Conservation (phyloP, 2,888 invertebrate genomes). For the Drosophila picticornis region DNA sequence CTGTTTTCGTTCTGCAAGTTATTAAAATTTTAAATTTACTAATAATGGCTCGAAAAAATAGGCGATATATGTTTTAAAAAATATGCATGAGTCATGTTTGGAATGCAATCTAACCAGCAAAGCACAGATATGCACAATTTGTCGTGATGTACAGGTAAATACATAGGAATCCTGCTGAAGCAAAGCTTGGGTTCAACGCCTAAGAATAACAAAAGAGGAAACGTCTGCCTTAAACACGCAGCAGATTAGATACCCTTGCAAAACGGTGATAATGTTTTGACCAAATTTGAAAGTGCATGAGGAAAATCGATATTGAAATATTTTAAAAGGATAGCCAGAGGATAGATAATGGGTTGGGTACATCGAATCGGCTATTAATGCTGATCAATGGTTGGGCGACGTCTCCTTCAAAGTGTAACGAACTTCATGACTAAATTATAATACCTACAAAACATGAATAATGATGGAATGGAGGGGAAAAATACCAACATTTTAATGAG, state of each 20-base stretch:
- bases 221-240: background rate
- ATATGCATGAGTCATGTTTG: background rate
- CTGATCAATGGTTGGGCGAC: background rate
- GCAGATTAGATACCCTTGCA: background rate
- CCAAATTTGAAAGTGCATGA: background rate
- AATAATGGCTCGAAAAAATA: background rate
- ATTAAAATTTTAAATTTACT: background rate
- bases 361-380: background rate
- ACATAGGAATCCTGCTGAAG: background rate
- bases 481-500: slow-evolving; percentile 27
- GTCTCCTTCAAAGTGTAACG: background rate
- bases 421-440: background rate
- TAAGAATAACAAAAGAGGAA: too few species aligned
- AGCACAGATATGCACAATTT: too few species aligned
- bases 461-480: slow-evolving; percentile 16
- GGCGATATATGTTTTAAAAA: too few species aligned
- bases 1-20: background rate
- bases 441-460: too few species aligned
- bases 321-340: background rate
- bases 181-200: background rate
- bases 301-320: background rate
- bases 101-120: background rate
- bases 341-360: background rate
- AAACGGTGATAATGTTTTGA: background rate
- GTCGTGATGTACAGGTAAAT: background rate